Conservation (phyloP, 2,888 invertebrate species). For the Ryuthela nishihirai region DNA sequence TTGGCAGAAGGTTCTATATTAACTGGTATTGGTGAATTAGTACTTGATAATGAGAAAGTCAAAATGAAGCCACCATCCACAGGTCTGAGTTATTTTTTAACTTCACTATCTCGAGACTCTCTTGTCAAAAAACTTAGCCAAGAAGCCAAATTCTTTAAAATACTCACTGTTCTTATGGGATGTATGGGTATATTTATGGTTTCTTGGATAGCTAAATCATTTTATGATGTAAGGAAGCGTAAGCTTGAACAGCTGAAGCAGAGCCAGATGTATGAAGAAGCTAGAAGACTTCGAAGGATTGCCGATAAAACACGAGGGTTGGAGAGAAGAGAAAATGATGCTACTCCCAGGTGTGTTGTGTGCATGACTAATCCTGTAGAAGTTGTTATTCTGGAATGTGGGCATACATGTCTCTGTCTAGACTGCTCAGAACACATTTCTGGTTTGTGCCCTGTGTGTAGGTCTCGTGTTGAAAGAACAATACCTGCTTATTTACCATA, state of each 20-base stretch:
- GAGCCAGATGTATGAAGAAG: conserved; percentile 13
- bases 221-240: conserved; percentile 2
- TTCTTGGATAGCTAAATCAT: conserved; percentile 6
- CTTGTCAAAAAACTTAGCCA: conserved; percentile 68
- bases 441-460: conserved; percentile 72
- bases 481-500: conserved; percentile 44
- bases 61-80: conserved; percentile 69
- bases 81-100: conserved; percentile 70
- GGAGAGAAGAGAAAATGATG: not conserved
- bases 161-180: conserved; percentile 58
- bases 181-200: conserved; percentile 52
- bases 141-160: conserved; percentile 58
- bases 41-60: conserved; percentile 58
- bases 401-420: conserved; percentile 84
- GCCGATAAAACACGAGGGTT: not conserved
- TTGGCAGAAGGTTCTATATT: conserved; percentile 74
- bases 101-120: conserved; percentile 71
- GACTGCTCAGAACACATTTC: conserved; percentile 73
- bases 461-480: conserved; percentile 50
- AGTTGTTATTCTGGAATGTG: conserved; percentile 81
- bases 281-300: not conserved
- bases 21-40: conserved; percentile 74
- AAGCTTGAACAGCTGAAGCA: not conserved
- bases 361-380: conserved; percentile 80
- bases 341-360: conserved; percentile 72